A percentile compares a stretch with the other conserved stretches of the same genome.
Conservation (phyloP, 2,797 vertebrate genomes). For the Bradypus variegatus region DNA sequence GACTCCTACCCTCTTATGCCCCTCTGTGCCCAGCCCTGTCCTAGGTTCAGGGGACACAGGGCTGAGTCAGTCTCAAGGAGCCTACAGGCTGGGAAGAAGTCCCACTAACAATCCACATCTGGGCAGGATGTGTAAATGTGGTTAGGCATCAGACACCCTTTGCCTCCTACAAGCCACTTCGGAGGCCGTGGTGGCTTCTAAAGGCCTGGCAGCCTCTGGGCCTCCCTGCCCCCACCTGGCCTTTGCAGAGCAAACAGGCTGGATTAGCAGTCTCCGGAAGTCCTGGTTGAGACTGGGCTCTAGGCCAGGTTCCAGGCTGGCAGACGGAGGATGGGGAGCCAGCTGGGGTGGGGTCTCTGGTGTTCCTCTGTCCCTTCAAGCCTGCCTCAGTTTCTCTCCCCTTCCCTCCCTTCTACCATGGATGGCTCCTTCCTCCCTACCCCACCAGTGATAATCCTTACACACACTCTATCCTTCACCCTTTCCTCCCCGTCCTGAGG, state of each 20-base stretch:
- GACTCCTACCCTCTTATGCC: neutral
- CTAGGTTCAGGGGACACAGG: neutral
- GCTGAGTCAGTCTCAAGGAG: neutral
- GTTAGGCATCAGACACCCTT: neutral
- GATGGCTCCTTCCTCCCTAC: neutral
- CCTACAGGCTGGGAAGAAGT: neutral
- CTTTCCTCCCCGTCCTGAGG: neutral
- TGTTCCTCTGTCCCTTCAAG: neutral
- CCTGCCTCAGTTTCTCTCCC: neutral
- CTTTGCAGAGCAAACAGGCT: conserved; percentile 36
- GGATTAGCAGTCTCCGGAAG: conserved; percentile 29
- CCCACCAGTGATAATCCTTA: neutral
- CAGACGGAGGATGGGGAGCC: neutral
- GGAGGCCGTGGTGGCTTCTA: neutral
- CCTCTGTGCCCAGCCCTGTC: neutral
- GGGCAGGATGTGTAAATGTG: neutral
- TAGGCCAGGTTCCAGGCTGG: conserved; percentile 48
- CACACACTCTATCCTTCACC: neutral
- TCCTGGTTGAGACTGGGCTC: conserved; percentile 15
- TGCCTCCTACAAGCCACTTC: neutral
- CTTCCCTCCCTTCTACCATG: neutral
- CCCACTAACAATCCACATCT: neutral
- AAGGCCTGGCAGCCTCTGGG: neutral
- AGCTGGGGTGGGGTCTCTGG: neutral
- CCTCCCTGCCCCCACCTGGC: neutral